Base-by-base conservation (phyloP, 2,888 invertebrate species). In the Hydrotaea diabolus region DNA sequence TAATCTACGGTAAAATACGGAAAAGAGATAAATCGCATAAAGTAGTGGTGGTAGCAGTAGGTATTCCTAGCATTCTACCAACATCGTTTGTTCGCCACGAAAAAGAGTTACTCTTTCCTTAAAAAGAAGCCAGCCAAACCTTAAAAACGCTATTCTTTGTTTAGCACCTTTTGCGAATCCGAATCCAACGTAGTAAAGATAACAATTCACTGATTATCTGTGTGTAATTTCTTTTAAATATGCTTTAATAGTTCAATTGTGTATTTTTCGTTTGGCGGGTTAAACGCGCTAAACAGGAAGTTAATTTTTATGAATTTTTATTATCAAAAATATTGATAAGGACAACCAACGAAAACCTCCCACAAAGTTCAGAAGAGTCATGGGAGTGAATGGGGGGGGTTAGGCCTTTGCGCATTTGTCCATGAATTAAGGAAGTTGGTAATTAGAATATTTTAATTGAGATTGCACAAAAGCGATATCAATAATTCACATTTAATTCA, bases 41-140 rank as follows among this genome's bases (percentile, higher is more conserved):
- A n/a, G n/a, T n/a, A n/a, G n/a, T n/a, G n/a, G n/a, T n/a, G n/a
- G n/a, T n/a, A n/a, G n/a, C n/a, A n/a, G n/a, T n/a, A n/a, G 69
- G 76, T 79, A 81, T 77, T 77, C 62, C 39, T 55, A 19, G 23
- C n/a, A 73, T 36, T 39, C 19, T 55, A 36, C 11, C 19, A 80
- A 55, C 43, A 21, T 73, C 62, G 64, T 64, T 64, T 31, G 62
- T 62, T 15, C 31, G 31, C 31, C 31, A 62, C 0, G 59, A 59
- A 26, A 3, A 23, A 21, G 15, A 21, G 64, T 73, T 49, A 26
- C 55, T 5, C n/a, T 76, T 49, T 77, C 19, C 43, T 59, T 77
- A 74, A 69, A 79, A 7, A 71, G 79, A n/a, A n/a, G n/a, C n/a
- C n/a, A n/a, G 82, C 85, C 85, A 74, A 85, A 82, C 85, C 85